These are phyloP conservation scores for Argyresthia albistria DNA, from an alignment of 2,888 invertebrate genomes.

Conservation along the genomic window DNA sequence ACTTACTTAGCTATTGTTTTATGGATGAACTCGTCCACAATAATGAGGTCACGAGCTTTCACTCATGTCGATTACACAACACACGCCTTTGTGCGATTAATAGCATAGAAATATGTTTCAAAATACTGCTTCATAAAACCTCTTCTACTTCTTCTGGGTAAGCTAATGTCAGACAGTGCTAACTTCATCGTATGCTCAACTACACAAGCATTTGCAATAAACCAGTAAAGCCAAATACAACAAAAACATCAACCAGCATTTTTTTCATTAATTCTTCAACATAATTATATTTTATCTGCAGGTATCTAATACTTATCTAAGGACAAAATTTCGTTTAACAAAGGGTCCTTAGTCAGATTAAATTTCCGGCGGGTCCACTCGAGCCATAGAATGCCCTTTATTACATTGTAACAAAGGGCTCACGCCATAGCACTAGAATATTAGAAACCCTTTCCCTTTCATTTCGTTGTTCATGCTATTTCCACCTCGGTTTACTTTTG, in stretches of 20 bases:
- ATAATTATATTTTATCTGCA: conserved; percentile 40
- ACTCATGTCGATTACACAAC: too few relatives aligned
- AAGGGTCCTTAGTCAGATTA: conserved; percentile 59
- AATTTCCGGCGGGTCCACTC: conserved; percentile 66
- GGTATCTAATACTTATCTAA: conserved; percentile 45
- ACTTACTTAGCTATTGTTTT: too few relatives aligned
- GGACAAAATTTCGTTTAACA: conserved; percentile 54
- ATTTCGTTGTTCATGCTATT: conserved; percentile 20
- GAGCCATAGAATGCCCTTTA: conserved; percentile 60
- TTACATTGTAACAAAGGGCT: conserved; percentile 57
- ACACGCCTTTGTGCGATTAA: too few relatives aligned
- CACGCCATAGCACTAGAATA: conserved; percentile 46
- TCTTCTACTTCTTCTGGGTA: too few relatives aligned
- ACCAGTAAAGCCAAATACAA: too few relatives aligned
- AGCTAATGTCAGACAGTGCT: too few relatives aligned
- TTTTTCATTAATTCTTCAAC: conserved; percentile 57
- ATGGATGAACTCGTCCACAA: too few relatives aligned
- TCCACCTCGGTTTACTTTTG: conserved; percentile 32
- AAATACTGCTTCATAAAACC: too few relatives aligned
- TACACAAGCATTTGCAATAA: too few relatives aligned
- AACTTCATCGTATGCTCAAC: too few relatives aligned
- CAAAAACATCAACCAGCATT: conserved; percentile 20
- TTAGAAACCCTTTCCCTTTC: conserved; percentile 44
- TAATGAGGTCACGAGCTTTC: too few relatives aligned
- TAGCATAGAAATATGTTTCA: too few relatives aligned